phyloP scores from a whole-genome alignment of 1,140 invertebrate species.

The Anastrepha obliqua region DNA sequence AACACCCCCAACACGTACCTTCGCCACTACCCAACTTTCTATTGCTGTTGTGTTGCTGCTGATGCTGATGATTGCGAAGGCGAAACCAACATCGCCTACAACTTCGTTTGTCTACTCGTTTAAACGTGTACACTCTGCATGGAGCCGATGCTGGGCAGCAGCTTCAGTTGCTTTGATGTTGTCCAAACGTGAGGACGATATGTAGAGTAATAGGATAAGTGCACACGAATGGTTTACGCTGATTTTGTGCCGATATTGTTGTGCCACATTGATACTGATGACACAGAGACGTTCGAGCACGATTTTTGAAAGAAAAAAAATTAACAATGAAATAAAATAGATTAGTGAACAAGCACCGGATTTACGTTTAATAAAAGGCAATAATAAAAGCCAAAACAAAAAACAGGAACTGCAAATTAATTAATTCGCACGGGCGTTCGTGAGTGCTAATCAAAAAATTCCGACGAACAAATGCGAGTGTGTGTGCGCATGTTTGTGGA shows the following conservation, averaged over 20 bases:
- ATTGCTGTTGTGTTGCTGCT: background rate
- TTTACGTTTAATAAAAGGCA: no score
- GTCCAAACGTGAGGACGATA: slow-evolving; percentile 29
- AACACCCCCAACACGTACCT: slow-evolving; percentile 4
- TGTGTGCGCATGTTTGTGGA: background rate
- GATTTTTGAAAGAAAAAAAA: background rate
- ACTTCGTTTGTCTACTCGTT: slow-evolving; percentile 37
- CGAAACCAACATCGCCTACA: background rate
- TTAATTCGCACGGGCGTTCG: background rate
- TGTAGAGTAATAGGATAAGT: background rate
- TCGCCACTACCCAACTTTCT: background rate
- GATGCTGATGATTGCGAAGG: background rate
- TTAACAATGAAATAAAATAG: background rate
- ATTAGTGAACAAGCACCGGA: background rate
- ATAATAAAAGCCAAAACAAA: no score
- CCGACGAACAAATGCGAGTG: background rate
- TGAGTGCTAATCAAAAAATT: background rate
- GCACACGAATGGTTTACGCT: background rate
- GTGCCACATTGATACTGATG: slow-evolving; percentile 40
- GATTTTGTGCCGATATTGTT: slow-evolving; percentile 31
- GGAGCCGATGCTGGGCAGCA: slow-evolving; percentile 47
- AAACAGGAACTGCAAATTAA: background rate
- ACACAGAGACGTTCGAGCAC: background rate
- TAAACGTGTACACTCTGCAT: slow-evolving; percentile 14
- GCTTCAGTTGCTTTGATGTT: slow-evolving; percentile 48